A percentile compares a stretch with the other conserved stretches of the same genome.
These are phyloP conservation scores for Artemisiospiza belli DNA, from an alignment of 2,113 vertebrate species.

Conservation along the genomic window DNA sequence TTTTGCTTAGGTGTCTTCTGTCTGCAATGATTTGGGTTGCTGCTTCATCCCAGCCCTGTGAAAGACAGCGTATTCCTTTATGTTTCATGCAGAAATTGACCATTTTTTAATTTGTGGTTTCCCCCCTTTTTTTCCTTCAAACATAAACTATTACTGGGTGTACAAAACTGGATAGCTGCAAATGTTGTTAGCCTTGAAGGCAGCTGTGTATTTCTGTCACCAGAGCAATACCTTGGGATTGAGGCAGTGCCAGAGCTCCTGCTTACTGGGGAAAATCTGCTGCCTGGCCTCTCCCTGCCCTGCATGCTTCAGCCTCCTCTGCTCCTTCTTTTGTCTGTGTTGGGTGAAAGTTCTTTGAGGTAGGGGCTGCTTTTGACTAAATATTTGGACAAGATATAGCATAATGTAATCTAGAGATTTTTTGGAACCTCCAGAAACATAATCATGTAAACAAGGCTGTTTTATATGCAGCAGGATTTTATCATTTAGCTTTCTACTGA, in stretches of 20 bases:
- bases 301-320: background rate
- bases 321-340: background rate
- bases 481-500: background rate
- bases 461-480: conserved; percentile 14
- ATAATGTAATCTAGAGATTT: background rate
- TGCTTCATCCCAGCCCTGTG: background rate
- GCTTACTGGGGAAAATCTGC: background rate
- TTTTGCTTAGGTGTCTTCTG: background rate
- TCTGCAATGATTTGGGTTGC: background rate
- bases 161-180: background rate
- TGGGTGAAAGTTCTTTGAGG: background rate
- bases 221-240: background rate
- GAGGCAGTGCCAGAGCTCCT: background rate
- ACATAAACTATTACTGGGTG: background rate
- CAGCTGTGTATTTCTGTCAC: background rate
- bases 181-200: background rate
- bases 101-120: background rate
- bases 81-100: background rate
- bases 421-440: background rate
- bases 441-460: background rate
- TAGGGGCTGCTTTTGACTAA: background rate
- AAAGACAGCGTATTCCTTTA: background rate
- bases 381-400: background rate
- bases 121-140: background rate
- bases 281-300: background rate